Base-by-base conservation (phyloP, 2,888 invertebrate genomes). In the Ferrisia virgata region DNA sequence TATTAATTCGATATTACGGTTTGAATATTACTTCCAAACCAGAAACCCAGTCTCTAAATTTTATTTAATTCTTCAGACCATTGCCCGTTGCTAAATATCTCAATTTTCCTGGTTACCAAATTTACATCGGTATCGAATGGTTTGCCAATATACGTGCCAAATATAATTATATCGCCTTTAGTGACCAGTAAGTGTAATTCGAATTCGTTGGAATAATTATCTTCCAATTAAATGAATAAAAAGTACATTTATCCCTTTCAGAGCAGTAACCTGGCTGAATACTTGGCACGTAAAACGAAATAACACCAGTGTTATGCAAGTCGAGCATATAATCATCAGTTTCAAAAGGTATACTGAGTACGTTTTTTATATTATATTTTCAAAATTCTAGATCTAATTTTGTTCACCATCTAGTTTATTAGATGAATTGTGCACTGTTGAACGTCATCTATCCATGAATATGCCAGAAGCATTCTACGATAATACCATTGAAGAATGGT, bases 261-360 rank as follows among this genome's bases (percentile, higher is more conserved):
- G 93, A 86, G 90, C 93, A 79, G 89, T 90, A 43, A 92, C 93
- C 0, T 94, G 93, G 93, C 88, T 93, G 88, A 93, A 93, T 87
- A 90, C 91, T 0, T 93, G 93, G 93, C 93, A 93, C 88, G 88
- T 93, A n/a, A 89, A 90, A 58, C 91, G 91, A 85, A 91, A 90
- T 85, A 92, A 91, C 87, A 92, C 92, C 0, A 92, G 92, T 87
- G 92, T 93, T 4, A 91, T 92, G 91, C 92, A 92, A 86, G 89
- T 93, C 4, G 91, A 92, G 85, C 90, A 90, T 47, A 89, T 93
- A 13, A 88, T 91, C 9, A 89, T 90, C n/a, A 89, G 89, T 2
- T 90, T 92, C 6, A 89, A 90, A 76, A 90, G 91, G 93, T 93
- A 88, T 91, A 91, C 90, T 85, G 53, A 36, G 69, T 22, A 22